phyloP scores from a whole-genome alignment of 2,113 vertebrate genomes.

The Melierax canorus region DNA sequence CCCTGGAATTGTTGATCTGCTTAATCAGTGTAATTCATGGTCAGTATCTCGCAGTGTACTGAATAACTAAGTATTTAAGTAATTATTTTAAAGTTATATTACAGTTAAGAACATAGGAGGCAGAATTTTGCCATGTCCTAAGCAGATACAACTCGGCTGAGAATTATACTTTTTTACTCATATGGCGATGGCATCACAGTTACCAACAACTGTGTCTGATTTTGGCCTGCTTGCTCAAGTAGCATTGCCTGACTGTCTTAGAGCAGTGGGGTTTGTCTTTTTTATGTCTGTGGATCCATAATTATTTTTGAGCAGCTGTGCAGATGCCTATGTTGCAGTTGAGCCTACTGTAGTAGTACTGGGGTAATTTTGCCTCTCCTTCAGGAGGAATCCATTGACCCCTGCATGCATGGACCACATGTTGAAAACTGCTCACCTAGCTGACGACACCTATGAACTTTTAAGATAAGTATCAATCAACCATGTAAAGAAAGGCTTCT shows the following conservation, averaged over 20 bases:
- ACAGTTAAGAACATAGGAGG: background rate
- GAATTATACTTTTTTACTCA: background rate
- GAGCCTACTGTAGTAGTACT: background rate
- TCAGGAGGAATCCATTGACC: background rate
- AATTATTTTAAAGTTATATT: background rate
- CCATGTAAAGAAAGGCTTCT: background rate
- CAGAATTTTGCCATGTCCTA: background rate
- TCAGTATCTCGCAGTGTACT: background rate
- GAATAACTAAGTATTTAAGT: background rate
- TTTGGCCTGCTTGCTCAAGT: background rate
- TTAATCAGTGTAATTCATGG: background rate
- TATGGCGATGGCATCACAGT: rapidly evolving
- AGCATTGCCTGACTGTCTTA: background rate
- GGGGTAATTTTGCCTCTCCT: background rate
- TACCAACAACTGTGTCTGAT: background rate
- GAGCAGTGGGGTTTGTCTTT: background rate
- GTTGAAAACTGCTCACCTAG: background rate
- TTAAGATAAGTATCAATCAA: background rate
- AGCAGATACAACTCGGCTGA: background rate
- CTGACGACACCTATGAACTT: background rate
- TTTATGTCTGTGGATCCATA: rapidly evolving
- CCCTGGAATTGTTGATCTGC: background rate
- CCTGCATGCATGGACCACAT: rapidly evolving
- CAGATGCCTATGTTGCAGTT: background rate
- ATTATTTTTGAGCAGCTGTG: background rate